Evolutionary conservation across 2,888 invertebrate species (phyloP), one percentile per base, ranked within the genome.

Genomic region (Plagiodera versicolora): DNA sequence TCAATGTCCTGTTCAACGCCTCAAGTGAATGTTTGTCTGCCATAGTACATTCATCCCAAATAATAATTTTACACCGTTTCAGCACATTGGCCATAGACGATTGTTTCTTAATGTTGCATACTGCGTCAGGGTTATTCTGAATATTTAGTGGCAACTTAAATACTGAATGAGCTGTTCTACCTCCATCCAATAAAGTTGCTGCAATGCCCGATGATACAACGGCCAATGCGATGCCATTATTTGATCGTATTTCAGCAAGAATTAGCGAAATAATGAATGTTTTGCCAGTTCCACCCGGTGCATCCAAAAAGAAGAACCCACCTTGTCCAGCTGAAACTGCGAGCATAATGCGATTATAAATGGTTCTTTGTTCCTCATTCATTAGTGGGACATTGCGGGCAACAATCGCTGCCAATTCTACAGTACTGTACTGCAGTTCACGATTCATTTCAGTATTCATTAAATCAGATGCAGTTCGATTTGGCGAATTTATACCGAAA

Each of bases 191-290:
- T 28, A 82, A 70, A n/a, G 77, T 81, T 5, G 81, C 79, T 28
- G 80, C 80, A 62, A 82, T 81, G 9, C 80, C 80, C 5, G 80
- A 80, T 18, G 70, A 72, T 45, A 70, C 71, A 20, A 71, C 30
- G n/a, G 65, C 69, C 14, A 70, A 49, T 24, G 66, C 68, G 14
- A 67, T 65, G 14, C 67, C 58, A 63, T 72, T 69, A 61, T 73
- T 53, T 45, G 67, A 67, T 58, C 77, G 70, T 56, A 80, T 70
- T 53, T 67, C 60, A n/a, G 77, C 76, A 9, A 80, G 63, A 30
- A 81, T 57, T 30, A 79, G 60, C 28, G 70, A 73, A 47, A 81
- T 75, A 1, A 81, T 58, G 66, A 77, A 81, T 10, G 35, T 51
- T 17, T 51, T 44, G 9, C 57, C 51, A 44, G 50, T 57, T 6